A percentile compares a stretch with the other conserved stretches of the same genome.
Conservation (phyloP, 2,113 vertebrate genomes). For the Sinocyclocheilus grahami region DNA sequence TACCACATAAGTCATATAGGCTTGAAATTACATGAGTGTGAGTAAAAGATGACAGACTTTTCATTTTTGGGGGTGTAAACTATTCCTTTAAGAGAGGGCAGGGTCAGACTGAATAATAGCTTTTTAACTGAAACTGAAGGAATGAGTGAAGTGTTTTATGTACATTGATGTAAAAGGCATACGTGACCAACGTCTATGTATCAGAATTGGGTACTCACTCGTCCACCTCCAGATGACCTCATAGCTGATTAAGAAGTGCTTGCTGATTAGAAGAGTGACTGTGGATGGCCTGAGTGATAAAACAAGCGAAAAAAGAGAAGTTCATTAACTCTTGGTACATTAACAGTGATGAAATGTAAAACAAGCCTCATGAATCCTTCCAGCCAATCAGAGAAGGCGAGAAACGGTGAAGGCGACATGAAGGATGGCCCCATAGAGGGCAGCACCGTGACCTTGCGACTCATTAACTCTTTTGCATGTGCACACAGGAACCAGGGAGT, state of each 20-base stretch:
- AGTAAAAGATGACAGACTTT: too few species aligned
- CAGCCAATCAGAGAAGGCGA: slow-evolving; percentile 43
- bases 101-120: slow-evolving; percentile 7
- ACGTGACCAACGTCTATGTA: not conserved
- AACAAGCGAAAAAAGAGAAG: slow-evolving; percentile 35
- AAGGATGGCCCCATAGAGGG: slow-evolving; percentile 21
- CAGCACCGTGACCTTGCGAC: slow-evolving; percentile 15
- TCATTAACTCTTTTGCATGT: slow-evolving; percentile 33
- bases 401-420: slow-evolving; percentile 12
- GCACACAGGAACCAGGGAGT: not conserved
- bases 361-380: slow-evolving; percentile 42
- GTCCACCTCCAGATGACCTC: slow-evolving; percentile 54
- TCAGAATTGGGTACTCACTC: slow-evolving; percentile 41
- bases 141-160: not conserved
- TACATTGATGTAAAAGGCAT: not conserved
- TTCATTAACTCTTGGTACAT: slow-evolving; percentile 58
- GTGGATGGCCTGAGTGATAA: slow-evolving; percentile 47
- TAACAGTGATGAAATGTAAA: slow-evolving; percentile 59
- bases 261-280: slow-evolving; percentile 57
- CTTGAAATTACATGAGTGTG: too few species aligned
- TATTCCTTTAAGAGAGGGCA: not conserved
- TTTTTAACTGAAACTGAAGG: not conserved
- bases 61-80: too few species aligned
- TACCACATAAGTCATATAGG: too few species aligned
- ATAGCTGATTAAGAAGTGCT: slow-evolving; percentile 60